A percentile compares a stretch with the other conserved stretches of the same genome.
phyloP scores from a whole-genome alignment of 2,888 invertebrate species.

The Notodonta dromedarius region DNA sequence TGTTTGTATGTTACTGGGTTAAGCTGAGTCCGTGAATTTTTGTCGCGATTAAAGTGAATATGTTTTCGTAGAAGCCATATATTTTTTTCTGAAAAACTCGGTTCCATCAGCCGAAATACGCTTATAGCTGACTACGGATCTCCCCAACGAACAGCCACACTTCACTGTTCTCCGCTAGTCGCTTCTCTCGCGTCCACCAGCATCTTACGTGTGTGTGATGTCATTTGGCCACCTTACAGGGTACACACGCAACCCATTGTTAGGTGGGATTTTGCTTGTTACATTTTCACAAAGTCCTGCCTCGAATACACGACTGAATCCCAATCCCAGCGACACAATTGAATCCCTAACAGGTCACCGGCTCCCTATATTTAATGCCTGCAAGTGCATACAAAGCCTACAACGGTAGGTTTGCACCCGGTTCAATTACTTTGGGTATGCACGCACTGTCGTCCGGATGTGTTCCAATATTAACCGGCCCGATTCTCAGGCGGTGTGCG shows the following conservation, averaged over 20 bases:
- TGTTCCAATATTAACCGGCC: conserved; percentile 38
- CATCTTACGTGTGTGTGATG: no score
- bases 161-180: no score
- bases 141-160: no score
- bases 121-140: no score
- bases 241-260: no score
- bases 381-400: conserved; percentile 9
- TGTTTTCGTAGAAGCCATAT: no score
- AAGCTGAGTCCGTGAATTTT: neutral
- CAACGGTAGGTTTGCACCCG: conserved; percentile 25
- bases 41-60: no score
- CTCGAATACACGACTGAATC: neutral
- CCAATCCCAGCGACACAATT: conserved; percentile 1
- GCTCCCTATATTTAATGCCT: conserved; percentile 3
- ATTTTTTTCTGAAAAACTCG: no score
- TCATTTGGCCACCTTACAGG: no score
- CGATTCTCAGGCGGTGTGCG: conserved; percentile 19
- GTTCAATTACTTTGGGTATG: conserved; percentile 30
- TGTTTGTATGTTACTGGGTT: conserved; percentile 2
- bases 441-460: conserved; percentile 25
- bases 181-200: no score
- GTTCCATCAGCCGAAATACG: no score
- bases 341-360: conserved; percentile 1
- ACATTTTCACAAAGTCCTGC: neutral
- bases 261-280: neutral